phyloP scores from a whole-genome alignment of 2,113 vertebrate species.

The Pipra filicauda region DNA sequence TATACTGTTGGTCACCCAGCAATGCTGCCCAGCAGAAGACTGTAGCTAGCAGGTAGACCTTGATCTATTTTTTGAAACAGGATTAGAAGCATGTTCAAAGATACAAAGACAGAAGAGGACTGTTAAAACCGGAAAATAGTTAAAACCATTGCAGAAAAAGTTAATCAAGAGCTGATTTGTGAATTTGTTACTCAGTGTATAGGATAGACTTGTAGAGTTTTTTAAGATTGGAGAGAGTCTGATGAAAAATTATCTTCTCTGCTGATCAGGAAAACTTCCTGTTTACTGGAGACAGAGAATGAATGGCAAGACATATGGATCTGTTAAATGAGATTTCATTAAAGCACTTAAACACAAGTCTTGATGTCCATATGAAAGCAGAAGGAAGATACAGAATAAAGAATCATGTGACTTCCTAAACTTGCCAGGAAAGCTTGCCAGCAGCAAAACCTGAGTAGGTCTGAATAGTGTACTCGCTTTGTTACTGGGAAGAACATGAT shows the following conservation, averaged over 20 bases:
- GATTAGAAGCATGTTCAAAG: neutral
- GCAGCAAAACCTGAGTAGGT: neutral
- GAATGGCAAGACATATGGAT: neutral
- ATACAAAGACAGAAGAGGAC: neutral
- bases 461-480: rapidly evolving
- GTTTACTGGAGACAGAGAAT: neutral
- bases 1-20: neutral
- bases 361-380: neutral
- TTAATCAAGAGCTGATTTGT: neutral
- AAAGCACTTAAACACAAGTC: neutral
- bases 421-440: neutral
- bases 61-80: neutral
- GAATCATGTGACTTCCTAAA: neutral
- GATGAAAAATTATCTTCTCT: neutral
- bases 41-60: neutral
- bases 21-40: neutral
- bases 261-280: neutral
- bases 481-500: neutral
- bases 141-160: neutral
- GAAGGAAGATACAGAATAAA: neutral
- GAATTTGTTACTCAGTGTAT: neutral
- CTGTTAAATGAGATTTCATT: neutral
- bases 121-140: neutral
- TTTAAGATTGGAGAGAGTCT: neutral
- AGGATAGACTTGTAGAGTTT: neutral